Evolutionary conservation across 2,888 invertebrate species (phyloP), one percentile per base, ranked within the genome.

Genomic region (Sclerodermus sp.): DNA sequence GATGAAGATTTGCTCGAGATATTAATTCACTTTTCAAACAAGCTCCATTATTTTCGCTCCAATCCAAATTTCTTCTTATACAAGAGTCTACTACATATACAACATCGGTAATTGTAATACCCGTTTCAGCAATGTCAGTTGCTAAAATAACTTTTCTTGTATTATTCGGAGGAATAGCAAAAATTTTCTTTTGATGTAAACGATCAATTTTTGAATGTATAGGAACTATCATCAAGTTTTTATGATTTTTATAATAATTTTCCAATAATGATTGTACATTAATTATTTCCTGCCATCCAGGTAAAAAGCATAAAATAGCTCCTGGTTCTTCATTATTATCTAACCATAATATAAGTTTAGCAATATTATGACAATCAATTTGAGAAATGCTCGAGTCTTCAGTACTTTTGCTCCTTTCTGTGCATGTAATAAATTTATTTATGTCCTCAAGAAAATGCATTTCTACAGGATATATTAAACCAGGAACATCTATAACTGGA

Each of bases 261-360:
- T 10, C 15, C 16, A 15, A 17, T 12, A 17, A 17, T 14, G 39
- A 39, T 3, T 13, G 14, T 3, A 12, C 18, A 1, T 76, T 76
- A 17, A 78, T 79, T 36, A 90, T 90, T 52, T 89, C 88, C 1
- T 82, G 79, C 90, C 90, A 90, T 12, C 90, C 89, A 13, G 90
- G 89, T 6, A 90, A 80, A 60, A 90, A 90, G 37, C 86, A 87
- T 42, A 90, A 78, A 62, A 90, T 87, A 1, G 87, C 87, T 1
- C 90, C 90, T 40, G 84, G 83, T 0, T 81, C 79, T 63, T 85
- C 83, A 0, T 70, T 79, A 9, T 67, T 71, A 43, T 85, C 81
- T n/a, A 90, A 83, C 55, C 83, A 82, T 57, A 79, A 73, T 60
- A 90, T 82, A 10, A 81, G 42, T 36, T 74, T 63, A 1, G 60